Percentiles rank a stretch among this genome's conserved stretches.
phyloP scores from a whole-genome alignment of 2,797 vertebrate species.

The Poeciliopsis paucimaculata region DNA sequence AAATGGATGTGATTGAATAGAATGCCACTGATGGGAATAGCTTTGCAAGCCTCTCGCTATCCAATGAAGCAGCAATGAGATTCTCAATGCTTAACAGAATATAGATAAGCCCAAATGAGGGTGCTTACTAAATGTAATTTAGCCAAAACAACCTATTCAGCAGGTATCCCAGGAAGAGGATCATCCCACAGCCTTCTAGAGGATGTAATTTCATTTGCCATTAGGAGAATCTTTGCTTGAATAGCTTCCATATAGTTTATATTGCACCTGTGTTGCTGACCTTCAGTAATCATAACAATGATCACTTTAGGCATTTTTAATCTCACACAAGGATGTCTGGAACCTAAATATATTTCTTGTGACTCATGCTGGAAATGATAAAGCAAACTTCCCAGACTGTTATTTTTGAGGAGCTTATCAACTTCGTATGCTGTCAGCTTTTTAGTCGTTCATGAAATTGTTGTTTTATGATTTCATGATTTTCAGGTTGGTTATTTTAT shows the following conservation, averaged over 20 bases:
- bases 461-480: neutral
- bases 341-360: neutral
- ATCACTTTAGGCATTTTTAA: constrained; percentile 11
- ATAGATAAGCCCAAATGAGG: constrained; percentile 72
- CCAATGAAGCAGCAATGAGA: constrained; percentile 68
- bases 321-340: constrained; percentile 5
- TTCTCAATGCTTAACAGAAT: constrained; percentile 68
- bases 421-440: neutral
- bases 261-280: constrained; percentile 19
- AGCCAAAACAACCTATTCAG: constrained; percentile 65
- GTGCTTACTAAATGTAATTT: constrained; percentile 71
- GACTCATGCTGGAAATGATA: neutral
- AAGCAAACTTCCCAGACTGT: neutral
- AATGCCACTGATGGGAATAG: constrained; percentile 64
- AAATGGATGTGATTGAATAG: constrained; percentile 73
- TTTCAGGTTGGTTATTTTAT: neutral
- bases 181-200: constrained; percentile 38
- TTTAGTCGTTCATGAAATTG: neutral
- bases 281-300: constrained; percentile 20
- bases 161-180: constrained; percentile 45
- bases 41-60: constrained; percentile 66
- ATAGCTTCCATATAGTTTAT: constrained; percentile 34
- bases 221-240: constrained; percentile 24
- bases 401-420: neutral
- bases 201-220: constrained; percentile 41